Evolutionary conservation across 1,140 invertebrate species (phyloP), one percentile per base, ranked within the genome.

Genomic region (Hirudo medicinalis): DNA sequence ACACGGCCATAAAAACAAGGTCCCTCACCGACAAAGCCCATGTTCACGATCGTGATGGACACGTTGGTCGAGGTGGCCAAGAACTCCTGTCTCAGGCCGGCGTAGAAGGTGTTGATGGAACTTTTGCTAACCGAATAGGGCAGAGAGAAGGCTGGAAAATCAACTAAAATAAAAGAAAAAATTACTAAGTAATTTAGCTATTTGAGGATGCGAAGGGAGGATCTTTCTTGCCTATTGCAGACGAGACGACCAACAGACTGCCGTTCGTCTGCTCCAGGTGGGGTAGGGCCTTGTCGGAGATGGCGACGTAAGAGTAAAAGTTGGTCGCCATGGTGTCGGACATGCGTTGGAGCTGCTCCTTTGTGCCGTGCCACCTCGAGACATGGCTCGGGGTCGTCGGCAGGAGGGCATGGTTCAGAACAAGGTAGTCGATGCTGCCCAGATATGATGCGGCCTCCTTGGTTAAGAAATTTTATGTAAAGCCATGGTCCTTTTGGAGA

Each of bases 71-170:
- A 3, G 22, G 22, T n/a, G 19, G n/a, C 22, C 25, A 49, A 20
- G 32, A 70, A 54, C 25, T 70, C 69, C 22, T 70, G 69, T 13
- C 69, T 36, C 25, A 70, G 29, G 6, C 69, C 69, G 9, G 69
- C 53, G n/a, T 53, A 70, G 49, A 70, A 70, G 20, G 49, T 70
- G 69, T 53, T 70, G 20, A 70, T 54, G 17, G 69, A 36, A 22
- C 32, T 27, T 32, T 70, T 70, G 49, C 69, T 70, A 0, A 25
- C n/a, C 0, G 69, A 36, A 54, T 70, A 70, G 6, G 69, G 69
- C 49, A 70, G 49, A 6, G 43, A 9, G 49, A 53, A 70, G 19
- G 29, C 43, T 11, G 69, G 69, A 49, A 22, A n/a, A 6, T 49
- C n/a, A 25, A 70, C 69, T 70, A 54, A 49, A 53, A 6, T 0